Base-by-base conservation (phyloP, 2,888 invertebrate species). In the Drosophila mettleri region DNA sequence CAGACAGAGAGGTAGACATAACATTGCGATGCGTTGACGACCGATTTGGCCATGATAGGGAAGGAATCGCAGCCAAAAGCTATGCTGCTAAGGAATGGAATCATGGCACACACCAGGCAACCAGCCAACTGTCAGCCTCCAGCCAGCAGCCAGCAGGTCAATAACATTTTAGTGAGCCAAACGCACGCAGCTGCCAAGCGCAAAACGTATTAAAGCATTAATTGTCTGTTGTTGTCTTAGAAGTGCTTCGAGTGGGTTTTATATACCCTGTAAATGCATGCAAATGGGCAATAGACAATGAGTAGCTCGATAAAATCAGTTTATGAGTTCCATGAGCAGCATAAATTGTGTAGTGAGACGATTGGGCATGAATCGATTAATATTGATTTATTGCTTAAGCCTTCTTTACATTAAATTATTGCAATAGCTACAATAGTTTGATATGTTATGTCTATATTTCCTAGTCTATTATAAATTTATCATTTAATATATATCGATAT, bases 171-270 rank as follows among this genome's bases (percentile, higher is more conserved):
- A 53, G 63, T 45, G 49, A 71, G 53, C 43, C 57, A 31, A 61
- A 55, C 69, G 69, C 62, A 70, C 64, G 69, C 62, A 70, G 53
- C 70, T 76, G 73, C 60, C 24, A 77, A 39, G 73, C 77, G 69
- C 45, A 29, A 12, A 77, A 69, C 70, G 77, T 77, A 77, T 77
- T 77, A 77, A 77, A 77, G 73, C 76, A 76, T 75, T 75, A 75
- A 75, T 75, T 75, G 76, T 69, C 34, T 38, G 46, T 46, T 43
- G 45, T 45, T 60, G 22, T 66, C 45, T n/a, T 29, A 48, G 38
- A 55, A 38, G 63, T 43, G 24, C 39, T 57, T 65, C 27, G 20
- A 59, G 66, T 65, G 65, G 52, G 22, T 57, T 57, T 60, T 20
- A n/a, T 34, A 63, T 63, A 60, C 61, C 61, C 63, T 63, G 12